Conservation (phyloP, 2,797 vertebrate genomes). For the Hippocampus kuda region DNA sequence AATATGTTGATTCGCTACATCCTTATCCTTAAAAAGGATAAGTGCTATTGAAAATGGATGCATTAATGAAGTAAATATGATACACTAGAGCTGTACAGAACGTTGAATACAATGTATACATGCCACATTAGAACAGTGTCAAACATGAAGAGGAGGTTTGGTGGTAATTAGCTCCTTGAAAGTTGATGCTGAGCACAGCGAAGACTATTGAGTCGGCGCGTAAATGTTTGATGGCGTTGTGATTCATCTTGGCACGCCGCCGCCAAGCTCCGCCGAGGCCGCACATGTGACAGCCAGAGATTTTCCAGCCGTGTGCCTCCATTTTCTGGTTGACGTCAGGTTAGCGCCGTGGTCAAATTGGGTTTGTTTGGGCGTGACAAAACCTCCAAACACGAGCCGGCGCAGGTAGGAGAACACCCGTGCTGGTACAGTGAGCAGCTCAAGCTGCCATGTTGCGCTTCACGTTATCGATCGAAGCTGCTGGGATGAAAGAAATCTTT, state of each 20-base stretch:
- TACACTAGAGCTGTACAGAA: neutral
- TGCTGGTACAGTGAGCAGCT: neutral
- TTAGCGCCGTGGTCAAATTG: conserved; percentile 55
- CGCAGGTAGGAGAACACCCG: conserved; percentile 33
- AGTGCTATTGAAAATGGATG: too few relatives aligned
- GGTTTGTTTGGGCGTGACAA: conserved; percentile 59
- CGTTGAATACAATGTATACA: neutral
- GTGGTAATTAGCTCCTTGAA: too few relatives aligned
- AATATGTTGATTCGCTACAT: too few relatives aligned
- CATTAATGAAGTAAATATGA: neutral
- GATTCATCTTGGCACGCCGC: neutral
- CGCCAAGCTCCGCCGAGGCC: conserved; percentile 25
- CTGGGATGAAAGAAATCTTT: neutral
- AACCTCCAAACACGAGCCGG: conserved; percentile 44
- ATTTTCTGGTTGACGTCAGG: conserved; percentile 63
- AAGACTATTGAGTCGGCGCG: neutral
- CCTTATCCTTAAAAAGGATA: too few relatives aligned
- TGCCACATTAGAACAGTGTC: too few relatives aligned
- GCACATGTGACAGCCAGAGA: conserved; percentile 32
- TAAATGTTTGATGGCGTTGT: conserved; percentile 1
- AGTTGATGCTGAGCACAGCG: too few relatives aligned
- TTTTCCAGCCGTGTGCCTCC: conserved; percentile 54
- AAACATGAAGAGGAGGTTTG: too few relatives aligned
- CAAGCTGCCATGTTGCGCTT: conserved; percentile 7
- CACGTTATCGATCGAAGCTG: conserved; percentile 24